Evolutionary conservation across 2,113 vertebrate species (phyloP), one percentile per base, ranked within the genome.

Genomic region (Coptodon bakossiorum): DNA sequence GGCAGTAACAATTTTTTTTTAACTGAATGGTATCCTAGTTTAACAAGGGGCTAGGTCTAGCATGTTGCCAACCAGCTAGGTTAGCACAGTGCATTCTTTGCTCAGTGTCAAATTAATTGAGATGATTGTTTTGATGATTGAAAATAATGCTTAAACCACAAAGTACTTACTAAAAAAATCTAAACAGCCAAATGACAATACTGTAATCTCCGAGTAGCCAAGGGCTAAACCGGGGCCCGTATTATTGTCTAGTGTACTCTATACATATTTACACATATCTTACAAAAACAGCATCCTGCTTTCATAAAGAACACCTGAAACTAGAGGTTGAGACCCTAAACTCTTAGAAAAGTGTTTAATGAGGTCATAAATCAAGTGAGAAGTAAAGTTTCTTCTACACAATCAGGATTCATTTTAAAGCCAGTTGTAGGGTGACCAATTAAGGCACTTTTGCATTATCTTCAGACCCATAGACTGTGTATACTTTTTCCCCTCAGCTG

Each of bases 61-160:
- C 5, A 73, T 27, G 2, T 10, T 27, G 66, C 66, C 43, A 73
- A 73, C 22, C 68, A 45, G 3, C 40, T 73, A 73, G 2, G 68
- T 73, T 73, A 45, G 68, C 66, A 73, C 2, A 24, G 22, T 16
- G 22, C 40, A 73, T 73, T 73, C 40, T 73, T 73, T 45, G 40
- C 0, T 71, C 5, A 0, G 24, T 48, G 22, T 76, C 22, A 76
- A 45, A 73, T 73, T 17, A 7, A 29, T 6, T 17, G 68, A 17
- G 1, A 7, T 29, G 22, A 45, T 48, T 1, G 14, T 73, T 48
- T 45, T 76, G 22, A 24, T 76, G 24, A 48, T 2, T 48, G 40
- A 7, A 45, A 48, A 48, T 45, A 14, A 73, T 9, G 22, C 40
- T 73, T 48, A 48, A 73, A 48, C 22, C 22, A 27, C 48, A 48